phyloP scores from a whole-genome alignment of 2,888 invertebrate species.

The Adineta ricciae region DNA sequence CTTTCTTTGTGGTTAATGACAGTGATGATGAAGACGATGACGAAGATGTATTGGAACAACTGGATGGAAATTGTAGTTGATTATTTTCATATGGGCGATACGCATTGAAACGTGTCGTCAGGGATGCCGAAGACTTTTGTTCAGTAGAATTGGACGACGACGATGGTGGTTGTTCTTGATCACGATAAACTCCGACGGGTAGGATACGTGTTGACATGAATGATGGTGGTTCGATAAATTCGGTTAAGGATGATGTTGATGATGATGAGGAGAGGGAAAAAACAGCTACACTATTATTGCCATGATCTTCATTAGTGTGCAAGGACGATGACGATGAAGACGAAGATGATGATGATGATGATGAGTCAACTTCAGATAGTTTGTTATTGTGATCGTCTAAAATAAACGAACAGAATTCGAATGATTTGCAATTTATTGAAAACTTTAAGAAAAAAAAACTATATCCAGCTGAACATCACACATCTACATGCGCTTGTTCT shows the following conservation, averaged over 20 bases:
- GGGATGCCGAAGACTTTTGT: not conserved
- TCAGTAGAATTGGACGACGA: not conserved
- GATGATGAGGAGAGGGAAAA: not conserved
- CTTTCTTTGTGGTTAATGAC: not conserved
- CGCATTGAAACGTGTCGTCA: not conserved
- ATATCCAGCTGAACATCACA: not conserved
- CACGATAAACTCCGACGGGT: not conserved
- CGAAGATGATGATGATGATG: not conserved
- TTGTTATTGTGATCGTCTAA: not conserved
- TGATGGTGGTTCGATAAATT: not conserved
- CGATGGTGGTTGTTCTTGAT: not conserved
- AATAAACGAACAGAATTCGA: not conserved
- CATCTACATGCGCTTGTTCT: not conserved
- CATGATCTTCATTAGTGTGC: not conserved
- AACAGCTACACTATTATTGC: not conserved
- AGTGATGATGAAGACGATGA: not conserved
- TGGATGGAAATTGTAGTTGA: not conserved
- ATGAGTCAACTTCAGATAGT: not conserved
- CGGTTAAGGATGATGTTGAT: not conserved
- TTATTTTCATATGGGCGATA: constrained; percentile 3
- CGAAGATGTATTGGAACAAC: not conserved
- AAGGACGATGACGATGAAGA: not conserved
- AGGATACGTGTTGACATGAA: not conserved
- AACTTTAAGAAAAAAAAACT: not conserved
- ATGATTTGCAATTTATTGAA: not conserved